Base-by-base conservation (phyloP, 1,140 invertebrate species). In the Lasioglossum albipes region DNA sequence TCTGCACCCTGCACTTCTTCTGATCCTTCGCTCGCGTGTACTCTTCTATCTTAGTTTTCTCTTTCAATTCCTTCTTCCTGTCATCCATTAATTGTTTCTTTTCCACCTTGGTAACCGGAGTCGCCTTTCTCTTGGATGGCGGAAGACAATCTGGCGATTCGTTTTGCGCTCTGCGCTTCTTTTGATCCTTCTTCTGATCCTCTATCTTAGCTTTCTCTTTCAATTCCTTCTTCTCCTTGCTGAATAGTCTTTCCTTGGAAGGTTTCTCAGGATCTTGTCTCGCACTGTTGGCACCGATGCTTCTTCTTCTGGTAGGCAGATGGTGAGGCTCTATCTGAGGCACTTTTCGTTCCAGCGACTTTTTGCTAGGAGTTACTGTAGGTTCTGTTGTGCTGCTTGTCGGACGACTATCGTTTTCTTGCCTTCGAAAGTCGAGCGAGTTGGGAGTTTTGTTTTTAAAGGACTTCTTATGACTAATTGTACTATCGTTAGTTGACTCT, bases 201-300 rank as follows among this genome's bases (percentile, higher is more conserved):
- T 27, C 27, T 27, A 27, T 27, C 27, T 27, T 87, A 12, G 65
- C 54, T 7, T 79, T 78, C 0, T 79, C 12, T 13, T 67, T n/a
- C 20, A 80, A 49, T 31, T 78, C 66, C 62, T 68, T 84, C 54
- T 84, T 82, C 64, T 85, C 66, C 16, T 87, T 81, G 0, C 45
- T 6, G 42, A 67, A 81, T 59, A 80, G 59, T 42, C 31, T 83
- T 52, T 66, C 13, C 12, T 71, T 22, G 0, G 3, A 0, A 16
- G 65, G 5, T 31, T 18, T 82, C 4, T 72, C 69, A 31, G 13
- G 9, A 10, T 0, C 12, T 57, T 84, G 22, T 57, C 31, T 27
- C 13, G 52, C 49, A 65, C 59, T 77, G 2, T 2, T 79, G 20
- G 12, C 7, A 67, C 69, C 73, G 9, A 0, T 45, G 42, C 52